Base-by-base conservation (phyloP, 2,113 vertebrate genomes). In the Tachuris rubrigastra region DNA sequence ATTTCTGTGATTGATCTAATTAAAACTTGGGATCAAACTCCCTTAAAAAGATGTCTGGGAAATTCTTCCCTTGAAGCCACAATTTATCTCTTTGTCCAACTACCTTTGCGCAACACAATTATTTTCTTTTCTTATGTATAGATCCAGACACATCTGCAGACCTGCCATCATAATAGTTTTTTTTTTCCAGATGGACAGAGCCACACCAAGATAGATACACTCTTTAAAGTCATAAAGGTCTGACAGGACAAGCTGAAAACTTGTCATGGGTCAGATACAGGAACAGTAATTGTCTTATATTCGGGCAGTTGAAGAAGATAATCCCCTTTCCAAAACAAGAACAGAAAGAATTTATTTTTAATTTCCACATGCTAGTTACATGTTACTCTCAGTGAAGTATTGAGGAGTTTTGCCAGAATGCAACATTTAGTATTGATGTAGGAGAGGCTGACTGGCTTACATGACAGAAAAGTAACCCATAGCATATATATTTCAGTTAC, bases 361-460 rank as follows among this genome's bases (percentile, higher is more conserved):
- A 49, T 93, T 94, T 89, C 41, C 22, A 47, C 7, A 14, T 90
- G 21, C 27, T 24, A 47, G 12, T 62, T 75, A 18, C 15, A 22
- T 16, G 19, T 28, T 79, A 21, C 18, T 82, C 75, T 75, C 24
- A 19, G 60, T 8, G 25, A 75, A 60, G 15, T n/a, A 72, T 6
- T 65, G 39, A 85, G 10, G 10, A 71, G 7, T 58, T 47, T 53
- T 76, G 14, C 19, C 28, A 24, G 56, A 91, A 72, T 56, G 13
- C 13, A 47, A 44, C 33, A 27, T 49, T 49, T 53, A 65, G 10
- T 25, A n/a, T 0, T 0, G 1, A 33, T 14, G 13, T 19, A 41
- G 33, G 71, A 55, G 62, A 52, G 67, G 28, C 27, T 83, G 53
- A 27, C 28, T 56, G 41, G 31, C 25, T 86, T 59, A 24, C 2